phyloP scores from a whole-genome alignment of 2,888 invertebrate species.

The Pristionchus fissidentatus region DNA sequence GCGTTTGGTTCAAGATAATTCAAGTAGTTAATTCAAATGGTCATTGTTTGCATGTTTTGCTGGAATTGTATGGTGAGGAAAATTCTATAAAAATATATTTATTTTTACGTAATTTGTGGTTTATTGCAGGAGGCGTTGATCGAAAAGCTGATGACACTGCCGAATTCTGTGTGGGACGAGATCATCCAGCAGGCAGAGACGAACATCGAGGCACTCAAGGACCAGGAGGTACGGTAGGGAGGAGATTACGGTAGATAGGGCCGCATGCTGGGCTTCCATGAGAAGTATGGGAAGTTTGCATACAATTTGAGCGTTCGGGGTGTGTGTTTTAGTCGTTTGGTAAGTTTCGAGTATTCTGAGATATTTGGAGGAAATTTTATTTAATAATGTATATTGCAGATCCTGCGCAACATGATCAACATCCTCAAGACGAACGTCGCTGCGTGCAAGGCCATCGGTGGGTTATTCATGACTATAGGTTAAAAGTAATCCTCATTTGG shows the following conservation, averaged over 20 bases:
- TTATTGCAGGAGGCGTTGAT: conserved; percentile 91
- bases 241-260: not conserved
- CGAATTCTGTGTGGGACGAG: conserved; percentile 98
- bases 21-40: too few species aligned
- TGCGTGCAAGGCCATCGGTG: conserved; percentile 95
- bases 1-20: too few species aligned
- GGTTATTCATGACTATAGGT: not conserved
- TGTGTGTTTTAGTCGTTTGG: not conserved
- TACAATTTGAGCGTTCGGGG: not conserved
- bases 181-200: conserved; percentile 89
- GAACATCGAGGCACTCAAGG: conserved; percentile 75
- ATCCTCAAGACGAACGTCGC: conserved; percentile 98
- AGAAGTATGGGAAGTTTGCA: not conserved
- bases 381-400: conserved; percentile 78
- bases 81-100: too few species aligned
- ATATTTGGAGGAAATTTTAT: not conserved
- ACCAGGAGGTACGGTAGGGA: conserved; percentile 80
- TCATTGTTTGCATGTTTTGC: too few species aligned
- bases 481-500: too few species aligned
- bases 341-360: not conserved
- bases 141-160: conserved; percentile 96
- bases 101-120: not conserved
- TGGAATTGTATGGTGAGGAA: too few species aligned
- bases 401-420: conserved; percentile 95
- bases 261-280: not conserved